phyloP scores from a whole-genome alignment of 2,888 invertebrate species.

The Agonum fuliginosum region DNA sequence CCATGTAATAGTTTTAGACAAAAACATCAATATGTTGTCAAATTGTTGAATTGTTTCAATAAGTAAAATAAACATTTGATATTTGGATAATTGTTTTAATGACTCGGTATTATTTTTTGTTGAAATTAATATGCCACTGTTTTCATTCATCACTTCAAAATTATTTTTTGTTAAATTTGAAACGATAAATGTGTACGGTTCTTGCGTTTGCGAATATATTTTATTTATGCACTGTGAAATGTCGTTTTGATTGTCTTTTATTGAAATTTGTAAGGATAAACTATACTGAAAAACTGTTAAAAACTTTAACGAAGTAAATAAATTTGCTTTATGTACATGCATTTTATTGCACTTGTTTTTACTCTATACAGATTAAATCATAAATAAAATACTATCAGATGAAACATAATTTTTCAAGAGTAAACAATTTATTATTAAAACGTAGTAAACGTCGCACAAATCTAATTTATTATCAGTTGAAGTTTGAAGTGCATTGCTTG shows the following conservation, averaged over 20 bases:
- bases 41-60: slow-evolving; percentile 70
- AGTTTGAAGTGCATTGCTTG: too few species aligned
- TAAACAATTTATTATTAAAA: too few species aligned
- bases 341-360: not conserved
- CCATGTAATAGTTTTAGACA: slow-evolving; percentile 28
- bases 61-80: slow-evolving; percentile 73
- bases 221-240: not conserved
- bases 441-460: too few species aligned
- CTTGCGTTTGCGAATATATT: not conserved
- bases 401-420: too few species aligned
- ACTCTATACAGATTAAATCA: not conserved
- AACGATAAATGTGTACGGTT: slow-evolving; percentile 5
- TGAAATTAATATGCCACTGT: not conserved
- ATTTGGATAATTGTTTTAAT: slow-evolving; percentile 61
- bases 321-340: not conserved
- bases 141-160: slow-evolving; percentile 5
- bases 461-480: not conserved
- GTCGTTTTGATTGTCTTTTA: not conserved
- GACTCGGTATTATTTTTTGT: not conserved
- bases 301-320: not conserved
- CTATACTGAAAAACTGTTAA: not conserved
- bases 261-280: not conserved
- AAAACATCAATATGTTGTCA: not conserved
- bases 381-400: too few species aligned
- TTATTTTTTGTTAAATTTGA: not conserved